Percentiles rank a stretch among this genome's conserved stretches.
These are phyloP conservation scores for Caenorhabditis sp. DNA, from an alignment of 2,888 invertebrate genomes.

Conservation along the genomic window DNA sequence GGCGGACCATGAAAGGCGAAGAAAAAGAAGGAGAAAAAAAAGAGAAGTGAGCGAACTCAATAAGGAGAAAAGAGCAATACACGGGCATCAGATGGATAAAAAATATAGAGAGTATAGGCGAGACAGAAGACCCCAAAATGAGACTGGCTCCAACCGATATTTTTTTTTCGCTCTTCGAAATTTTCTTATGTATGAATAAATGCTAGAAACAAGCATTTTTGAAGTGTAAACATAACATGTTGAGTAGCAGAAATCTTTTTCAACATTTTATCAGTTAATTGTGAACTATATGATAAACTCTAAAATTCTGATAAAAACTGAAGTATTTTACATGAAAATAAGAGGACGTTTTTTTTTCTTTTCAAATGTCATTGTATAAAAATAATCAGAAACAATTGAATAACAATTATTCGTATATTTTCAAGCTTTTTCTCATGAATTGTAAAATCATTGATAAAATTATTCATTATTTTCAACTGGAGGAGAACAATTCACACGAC, in stretches of 20 bases:
- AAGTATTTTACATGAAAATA: no score
- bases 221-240: not conserved
- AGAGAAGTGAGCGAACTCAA: conserved; percentile 7
- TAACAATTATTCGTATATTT: not conserved
- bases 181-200: conserved; percentile 5
- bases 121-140: conserved; percentile 10
- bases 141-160: conserved; percentile 14
- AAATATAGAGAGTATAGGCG: not conserved
- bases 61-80: conserved; percentile 11
- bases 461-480: not conserved
- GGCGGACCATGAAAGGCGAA: not conserved
- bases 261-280: no score
- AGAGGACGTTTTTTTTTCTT: no score
- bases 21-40: not conserved
- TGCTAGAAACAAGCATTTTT: conserved; percentile 4
- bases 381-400: not conserved
- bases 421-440: not conserved
- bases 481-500: not conserved
- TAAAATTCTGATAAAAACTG: no score
- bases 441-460: not conserved
- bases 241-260: not conserved
- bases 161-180: conserved; percentile 10
- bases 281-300: no score
- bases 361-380: no score
- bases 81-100: conserved; percentile 1